Evolutionary conservation across 2,888 invertebrate species (phyloP), one percentile per base, ranked within the genome.

Genomic region (Escarpia spicata): DNA sequence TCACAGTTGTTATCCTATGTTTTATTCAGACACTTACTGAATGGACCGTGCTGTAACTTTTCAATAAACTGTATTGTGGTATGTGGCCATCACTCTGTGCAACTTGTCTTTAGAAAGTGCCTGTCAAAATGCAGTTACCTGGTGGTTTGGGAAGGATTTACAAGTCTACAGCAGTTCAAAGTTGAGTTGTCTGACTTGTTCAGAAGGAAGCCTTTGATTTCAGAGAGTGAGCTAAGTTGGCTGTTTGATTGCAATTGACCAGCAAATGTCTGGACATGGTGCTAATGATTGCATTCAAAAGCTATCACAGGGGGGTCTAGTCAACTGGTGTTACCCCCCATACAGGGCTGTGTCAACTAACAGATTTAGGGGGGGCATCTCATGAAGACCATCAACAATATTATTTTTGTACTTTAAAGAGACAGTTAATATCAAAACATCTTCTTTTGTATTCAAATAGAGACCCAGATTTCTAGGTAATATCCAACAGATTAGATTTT

Each of bases 221-320:
- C 19, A 26, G 75, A 75, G 75, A 6, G 75, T 75, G 75, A 26
- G 75, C 75, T 75, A 75, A 75, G 75, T 26, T n/a, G 19, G n/a
- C 75, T 26, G 75, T 75, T 75, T 75, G 75, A 75, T 75, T 75
- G 75, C 75, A 75, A 75, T 75, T 75, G 19, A 75, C 75, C 75
- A 75, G 26, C 19, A n/a, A 75, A 75, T 75, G 75, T 75, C 75
- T 75, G 75, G 6, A 26, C 75, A 26, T 75, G n/a, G 75, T 75
- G 75, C 75, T 75, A 75, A 75, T 75, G 75, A 75, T 26, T 75
- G 75, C 75, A 26, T 75, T 4, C 19, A 75, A 19, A 26, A 19
- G 26, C 75, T 75, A 26, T 26, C 75, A 75, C 75, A 6, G 75
- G 75, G n/a, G 75, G 75, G 75, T 26, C 75, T 75, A 2, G 75